A percentile compares a stretch with the other conserved stretches of the same genome.
phyloP scores from a whole-genome alignment of 2,797 vertebrate species.

The Merluccius polli region DNA sequence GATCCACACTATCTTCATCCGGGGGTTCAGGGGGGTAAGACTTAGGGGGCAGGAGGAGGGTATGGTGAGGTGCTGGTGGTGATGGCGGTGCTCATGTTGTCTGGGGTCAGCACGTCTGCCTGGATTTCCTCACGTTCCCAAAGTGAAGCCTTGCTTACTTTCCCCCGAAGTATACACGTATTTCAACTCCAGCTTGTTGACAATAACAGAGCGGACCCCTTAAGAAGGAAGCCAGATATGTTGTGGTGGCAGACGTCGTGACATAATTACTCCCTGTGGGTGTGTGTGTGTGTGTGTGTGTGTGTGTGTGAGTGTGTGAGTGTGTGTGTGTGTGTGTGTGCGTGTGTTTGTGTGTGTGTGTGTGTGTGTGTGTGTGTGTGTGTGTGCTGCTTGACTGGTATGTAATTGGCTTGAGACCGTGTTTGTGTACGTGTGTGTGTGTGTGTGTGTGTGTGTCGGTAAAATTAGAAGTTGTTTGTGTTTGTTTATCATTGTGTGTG shows the following conservation, averaged over 20 bases:
- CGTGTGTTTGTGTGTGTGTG: not conserved
- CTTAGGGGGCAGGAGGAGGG: no score
- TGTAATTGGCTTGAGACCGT: not conserved
- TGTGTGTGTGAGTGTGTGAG: slow-evolving; percentile 1
- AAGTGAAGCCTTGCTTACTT: no score
- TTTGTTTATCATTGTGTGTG: not conserved
- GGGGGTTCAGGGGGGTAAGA: no score
- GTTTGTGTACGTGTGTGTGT: slow-evolving; percentile 13
- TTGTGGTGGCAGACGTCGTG: slow-evolving; percentile 50
- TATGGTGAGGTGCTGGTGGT: no score
- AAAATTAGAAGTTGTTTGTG: not conserved
- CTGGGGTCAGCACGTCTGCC: no score
- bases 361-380: not conserved
- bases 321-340: slow-evolving; percentile 19
- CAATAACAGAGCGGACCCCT: slow-evolving; percentile 55
- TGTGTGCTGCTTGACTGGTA: not conserved
- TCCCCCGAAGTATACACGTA: not conserved
- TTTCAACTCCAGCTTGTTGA: slow-evolving; percentile 49
- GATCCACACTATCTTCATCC: no score
- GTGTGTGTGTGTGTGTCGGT: not conserved
- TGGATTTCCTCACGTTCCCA: no score
- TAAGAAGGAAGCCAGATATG: slow-evolving; percentile 46
- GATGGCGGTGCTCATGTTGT: no score
- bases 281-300: slow-evolving; percentile 5
- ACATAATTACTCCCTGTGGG: slow-evolving; percentile 77